A percentile compares a stretch with the other conserved stretches of the same genome.
Conservation (phyloP, 1,140 invertebrate species). For the Drosophila repleta region DNA sequence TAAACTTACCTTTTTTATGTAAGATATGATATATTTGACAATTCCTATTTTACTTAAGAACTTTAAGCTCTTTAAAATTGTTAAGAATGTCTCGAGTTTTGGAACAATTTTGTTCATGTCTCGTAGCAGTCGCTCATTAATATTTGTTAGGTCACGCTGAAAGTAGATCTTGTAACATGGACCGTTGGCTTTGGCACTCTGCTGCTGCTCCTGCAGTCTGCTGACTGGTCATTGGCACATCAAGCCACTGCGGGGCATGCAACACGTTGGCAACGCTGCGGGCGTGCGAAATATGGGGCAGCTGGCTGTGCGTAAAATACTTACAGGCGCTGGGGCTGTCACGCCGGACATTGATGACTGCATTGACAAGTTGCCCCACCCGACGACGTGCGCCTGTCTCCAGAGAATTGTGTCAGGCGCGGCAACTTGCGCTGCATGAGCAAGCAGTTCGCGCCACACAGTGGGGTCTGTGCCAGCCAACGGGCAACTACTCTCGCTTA, state of each 20-base stretch:
- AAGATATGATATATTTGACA: too few species aligned
- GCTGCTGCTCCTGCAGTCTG: background rate
- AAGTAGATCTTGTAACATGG: background rate
- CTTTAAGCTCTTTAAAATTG: too few species aligned
- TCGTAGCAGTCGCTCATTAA: conserved; percentile 63
- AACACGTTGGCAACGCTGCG: conserved; percentile 28
- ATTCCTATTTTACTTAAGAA: too few species aligned
- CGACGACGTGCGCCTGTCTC: conserved; percentile 62
- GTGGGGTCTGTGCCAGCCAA: conserved; percentile 6
- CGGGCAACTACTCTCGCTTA: conserved; percentile 25
- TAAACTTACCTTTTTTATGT: too few species aligned
- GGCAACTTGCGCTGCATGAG: conserved; percentile 76
- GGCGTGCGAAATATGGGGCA: background rate
- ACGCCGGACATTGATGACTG: conserved; percentile 78
- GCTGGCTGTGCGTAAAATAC: conserved; percentile 66
- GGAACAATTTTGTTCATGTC: conserved; percentile 53
- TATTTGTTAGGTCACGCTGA: conserved; percentile 63
- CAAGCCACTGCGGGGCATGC: conserved; percentile 50
- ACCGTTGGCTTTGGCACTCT: background rate
- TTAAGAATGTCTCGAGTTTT: background rate
- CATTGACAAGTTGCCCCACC: conserved; percentile 71
- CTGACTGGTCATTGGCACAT: conserved; percentile 61
- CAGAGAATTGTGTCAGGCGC: conserved; percentile 79
- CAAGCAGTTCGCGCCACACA: conserved; percentile 54
- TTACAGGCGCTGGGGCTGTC: conserved; percentile 70